Evolutionary conservation across 2,888 invertebrate species (phyloP), one percentile per base, ranked within the genome.

Genomic region (Mongoloraphidia duomilia): DNA sequence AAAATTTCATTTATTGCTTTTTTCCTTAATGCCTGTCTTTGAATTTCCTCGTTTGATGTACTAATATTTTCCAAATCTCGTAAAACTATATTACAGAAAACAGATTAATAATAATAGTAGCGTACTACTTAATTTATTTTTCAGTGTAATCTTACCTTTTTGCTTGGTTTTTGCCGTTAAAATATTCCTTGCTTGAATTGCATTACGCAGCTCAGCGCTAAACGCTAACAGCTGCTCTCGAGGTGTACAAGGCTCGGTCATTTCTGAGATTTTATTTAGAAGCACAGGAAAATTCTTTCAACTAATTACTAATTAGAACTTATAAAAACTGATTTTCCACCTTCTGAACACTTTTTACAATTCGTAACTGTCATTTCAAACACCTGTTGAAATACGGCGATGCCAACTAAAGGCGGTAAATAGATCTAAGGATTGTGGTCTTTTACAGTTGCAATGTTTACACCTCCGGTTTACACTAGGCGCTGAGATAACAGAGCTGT

Each of bases 1-100:
- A 84, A 68, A 52, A 84, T 77, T 67, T 85, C 85, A 59, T 76
- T 68, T 17, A 82, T 69, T 0, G 80, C 77, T 65, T 78, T 77
- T n/a, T 61, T 56, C 17, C 71, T 67, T 42, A 72, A 63, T 34
- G 37, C 50, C 44, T 61, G 58, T 45, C 60, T 60, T 49, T 63
- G 62, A 14, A 50, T 54, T 34, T 54, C 53, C 35, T 58, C 56
- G 46, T 60, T 59, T 49, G 63, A 61, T 59, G 66, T 55, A 61
- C 56, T 58, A 34, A 68, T 63, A 56, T 72, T 67, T 53, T 79
- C 75, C 44, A 81, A 62, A 56, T 74, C 76, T 11, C 70, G 70
- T 49, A 80, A 68, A 34, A 80, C 77, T 71, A 52, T n/a, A 62
- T 60, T 47, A 46, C 61, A 52, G 3, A 55, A 54, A 49, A 44